phyloP scores from a whole-genome alignment of 2,888 invertebrate genomes.

The Helobdella robusta region DNA sequence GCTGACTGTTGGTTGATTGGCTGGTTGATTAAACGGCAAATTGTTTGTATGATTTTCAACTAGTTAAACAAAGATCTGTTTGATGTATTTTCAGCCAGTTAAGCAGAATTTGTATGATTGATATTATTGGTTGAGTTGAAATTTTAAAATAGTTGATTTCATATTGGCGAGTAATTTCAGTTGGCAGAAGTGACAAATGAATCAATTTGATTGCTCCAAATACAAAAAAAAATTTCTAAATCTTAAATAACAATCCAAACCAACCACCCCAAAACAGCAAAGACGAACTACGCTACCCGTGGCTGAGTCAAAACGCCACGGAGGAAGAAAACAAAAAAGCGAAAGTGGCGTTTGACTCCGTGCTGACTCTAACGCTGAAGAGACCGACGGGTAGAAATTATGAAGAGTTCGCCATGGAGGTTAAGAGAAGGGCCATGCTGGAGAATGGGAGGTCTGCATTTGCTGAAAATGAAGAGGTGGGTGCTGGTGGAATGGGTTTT shows the following conservation, averaged over 20 bases:
- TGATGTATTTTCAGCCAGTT: background rate
- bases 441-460: constrained; percentile 44
- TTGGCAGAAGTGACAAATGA: too few relatives aligned
- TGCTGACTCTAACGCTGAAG: constrained; percentile 46
- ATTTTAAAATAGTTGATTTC: too few relatives aligned
- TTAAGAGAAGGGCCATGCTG: constrained; percentile 41
- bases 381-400: constrained; percentile 45
- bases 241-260: too few relatives aligned
- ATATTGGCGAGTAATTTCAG: too few relatives aligned
- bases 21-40: background rate
- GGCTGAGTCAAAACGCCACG: constrained; percentile 72
- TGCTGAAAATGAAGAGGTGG: constrained; percentile 43
- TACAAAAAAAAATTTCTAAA: too few relatives aligned
- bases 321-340: constrained; percentile 66
- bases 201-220: too few relatives aligned
- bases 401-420: constrained; percentile 41
- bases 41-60: too few relatives aligned
- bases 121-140: too few relatives aligned
- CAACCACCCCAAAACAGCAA: too few relatives aligned
- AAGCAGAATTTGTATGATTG: too few relatives aligned
- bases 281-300: constrained; percentile 59
- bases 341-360: constrained; percentile 43
- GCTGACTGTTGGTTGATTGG: background rate
- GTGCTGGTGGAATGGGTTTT: background rate
- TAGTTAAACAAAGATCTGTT: background rate